phyloP scores from a whole-genome alignment of 2,797 vertebrate species.

The Chromis chromis region DNA sequence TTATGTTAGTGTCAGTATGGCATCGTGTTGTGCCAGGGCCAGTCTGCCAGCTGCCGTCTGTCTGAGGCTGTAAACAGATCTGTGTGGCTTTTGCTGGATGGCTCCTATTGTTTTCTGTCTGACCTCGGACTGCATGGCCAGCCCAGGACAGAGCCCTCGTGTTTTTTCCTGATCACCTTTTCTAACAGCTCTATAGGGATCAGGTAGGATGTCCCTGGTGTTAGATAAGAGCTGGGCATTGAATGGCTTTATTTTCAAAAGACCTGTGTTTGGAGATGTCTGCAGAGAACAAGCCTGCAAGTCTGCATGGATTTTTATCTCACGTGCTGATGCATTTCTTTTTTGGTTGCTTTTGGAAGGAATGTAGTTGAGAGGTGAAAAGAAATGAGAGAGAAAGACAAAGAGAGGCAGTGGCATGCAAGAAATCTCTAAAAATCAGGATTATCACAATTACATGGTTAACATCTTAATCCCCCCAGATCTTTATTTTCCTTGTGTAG shows the following conservation, averaged over 20 bases:
- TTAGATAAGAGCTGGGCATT: conserved; percentile 35
- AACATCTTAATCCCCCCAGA: conserved; percentile 10
- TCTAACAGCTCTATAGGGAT: conserved; percentile 45
- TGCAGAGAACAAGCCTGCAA: conserved; percentile 25
- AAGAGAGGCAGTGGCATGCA: conserved; percentile 1
- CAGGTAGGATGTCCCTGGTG: conserved; percentile 62
- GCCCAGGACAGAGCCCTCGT: conserved; percentile 48
- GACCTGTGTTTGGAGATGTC: conserved; percentile 36
- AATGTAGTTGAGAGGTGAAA: background rate
- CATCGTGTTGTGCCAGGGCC: conserved; percentile 59
- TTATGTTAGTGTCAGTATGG: conserved; percentile 67
- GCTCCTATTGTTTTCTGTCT: conserved; percentile 66
- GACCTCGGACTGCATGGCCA: conserved; percentile 58
- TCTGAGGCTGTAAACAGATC: conserved; percentile 71
- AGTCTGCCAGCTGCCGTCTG: conserved; percentile 60
- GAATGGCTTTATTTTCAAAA: conserved; percentile 53
- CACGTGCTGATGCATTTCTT: conserved; percentile 27
- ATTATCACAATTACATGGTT: conserved; percentile 9
- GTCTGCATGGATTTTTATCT: conserved; percentile 44
- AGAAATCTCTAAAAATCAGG: conserved; percentile 12
- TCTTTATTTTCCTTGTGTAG: background rate
- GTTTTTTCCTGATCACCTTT: conserved; percentile 38
- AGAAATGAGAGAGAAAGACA: background rate
- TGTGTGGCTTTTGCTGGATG: conserved; percentile 71
- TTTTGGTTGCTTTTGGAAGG: conserved; percentile 1